These are phyloP conservation scores for Anastrepha ludens DNA, from an alignment of 1,140 invertebrate species.

Conservation along the genomic window DNA sequence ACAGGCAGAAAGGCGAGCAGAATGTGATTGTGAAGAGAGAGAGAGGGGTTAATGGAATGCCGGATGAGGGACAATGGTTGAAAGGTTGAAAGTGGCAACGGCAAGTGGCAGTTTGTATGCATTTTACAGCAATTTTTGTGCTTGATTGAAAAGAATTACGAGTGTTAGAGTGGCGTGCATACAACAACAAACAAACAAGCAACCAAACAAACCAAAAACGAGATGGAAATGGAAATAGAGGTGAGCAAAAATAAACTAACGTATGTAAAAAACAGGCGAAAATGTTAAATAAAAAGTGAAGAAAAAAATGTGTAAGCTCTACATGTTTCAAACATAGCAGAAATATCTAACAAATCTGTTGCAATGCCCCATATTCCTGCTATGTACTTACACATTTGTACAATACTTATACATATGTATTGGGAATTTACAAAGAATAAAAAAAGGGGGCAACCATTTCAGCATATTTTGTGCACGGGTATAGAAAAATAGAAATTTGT, in stretches of 20 bases:
- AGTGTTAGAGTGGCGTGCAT: not conserved
- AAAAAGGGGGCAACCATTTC: not conserved
- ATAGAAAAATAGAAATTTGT: not conserved
- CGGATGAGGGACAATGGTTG: not conserved
- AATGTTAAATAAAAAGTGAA: too few relatives aligned
- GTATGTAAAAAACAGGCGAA: not conserved
- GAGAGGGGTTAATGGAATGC: not conserved
- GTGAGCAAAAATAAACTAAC: not conserved
- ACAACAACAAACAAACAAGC: not conserved
- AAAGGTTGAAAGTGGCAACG: not conserved
- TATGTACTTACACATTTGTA: not conserved
- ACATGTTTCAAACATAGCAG: not conserved
- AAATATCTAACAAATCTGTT: conserved; percentile 20
- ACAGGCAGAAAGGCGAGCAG: not conserved
- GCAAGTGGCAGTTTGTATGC: conserved; percentile 40
- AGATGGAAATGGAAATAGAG: not conserved
- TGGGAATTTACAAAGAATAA: not conserved
- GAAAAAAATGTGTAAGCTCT: not conserved
- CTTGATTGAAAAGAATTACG: conserved; percentile 48
- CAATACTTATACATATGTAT: not conserved
- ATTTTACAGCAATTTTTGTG: conserved; percentile 43
- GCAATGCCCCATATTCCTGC: not conserved
- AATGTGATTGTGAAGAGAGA: not conserved
- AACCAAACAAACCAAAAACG: not conserved
- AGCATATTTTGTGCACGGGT: not conserved